Conservation (phyloP, 2,113 vertebrate genomes). For the Thermophis baileyi region DNA sequence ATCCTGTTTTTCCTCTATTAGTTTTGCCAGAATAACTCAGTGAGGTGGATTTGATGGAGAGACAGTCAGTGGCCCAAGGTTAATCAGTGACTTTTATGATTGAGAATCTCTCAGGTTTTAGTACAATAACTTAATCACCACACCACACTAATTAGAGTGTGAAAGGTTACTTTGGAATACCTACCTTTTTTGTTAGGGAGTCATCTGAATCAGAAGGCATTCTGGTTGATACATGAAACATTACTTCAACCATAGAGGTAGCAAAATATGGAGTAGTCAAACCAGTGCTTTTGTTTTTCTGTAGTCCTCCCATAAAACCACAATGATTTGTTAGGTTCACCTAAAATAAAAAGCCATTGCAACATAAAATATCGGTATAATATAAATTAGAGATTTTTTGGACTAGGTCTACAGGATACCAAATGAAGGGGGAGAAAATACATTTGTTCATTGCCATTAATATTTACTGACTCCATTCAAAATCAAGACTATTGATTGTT, state of each 20-base stretch:
- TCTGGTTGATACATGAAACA: constrained; percentile 97
- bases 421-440: not conserved
- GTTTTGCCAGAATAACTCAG: not conserved
- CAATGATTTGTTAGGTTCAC: constrained; percentile 95
- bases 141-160: not conserved
- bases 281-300: constrained; percentile 95
- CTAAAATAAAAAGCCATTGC: constrained; percentile 64
- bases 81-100: not conserved
- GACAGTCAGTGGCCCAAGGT: not conserved
- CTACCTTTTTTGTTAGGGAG: constrained; percentile 96
- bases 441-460: not conserved
- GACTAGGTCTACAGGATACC: not conserved
- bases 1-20: not conserved
- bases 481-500: not conserved
- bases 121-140: not conserved
- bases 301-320: constrained; percentile 97
- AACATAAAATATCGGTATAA: constrained; percentile 18
- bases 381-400: not conserved
- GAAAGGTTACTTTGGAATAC: constrained; percentile 26
- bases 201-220: constrained; percentile 98
- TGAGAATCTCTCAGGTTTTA: not conserved
- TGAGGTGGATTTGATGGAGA: not conserved
- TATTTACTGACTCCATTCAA: not conserved
- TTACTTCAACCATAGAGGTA: constrained; percentile 96
- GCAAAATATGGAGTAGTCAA: constrained; percentile 94